Conservation (phyloP, 1,140 invertebrate genomes). For the Drosophila melanica region DNA sequence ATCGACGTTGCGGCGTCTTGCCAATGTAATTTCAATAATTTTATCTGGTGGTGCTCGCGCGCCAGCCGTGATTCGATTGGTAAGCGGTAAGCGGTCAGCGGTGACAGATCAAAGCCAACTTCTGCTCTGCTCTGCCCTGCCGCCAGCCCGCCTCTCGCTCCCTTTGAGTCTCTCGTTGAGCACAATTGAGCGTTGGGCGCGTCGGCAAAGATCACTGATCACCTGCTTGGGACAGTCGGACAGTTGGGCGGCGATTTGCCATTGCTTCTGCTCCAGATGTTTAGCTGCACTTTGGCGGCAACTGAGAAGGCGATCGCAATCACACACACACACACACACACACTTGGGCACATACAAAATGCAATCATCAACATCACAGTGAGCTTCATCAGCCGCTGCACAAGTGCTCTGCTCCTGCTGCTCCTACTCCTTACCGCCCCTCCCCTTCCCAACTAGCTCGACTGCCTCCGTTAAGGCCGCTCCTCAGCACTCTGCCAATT, state of each 20-base stretch:
- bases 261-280: constrained; percentile 70
- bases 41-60: constrained; percentile 75
- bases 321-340: constrained; percentile 37
- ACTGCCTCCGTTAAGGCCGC: constrained; percentile 23
- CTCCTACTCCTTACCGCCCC: background rate
- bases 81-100: constrained; percentile 46
- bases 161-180: background rate
- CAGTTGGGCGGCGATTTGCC: constrained; percentile 37
- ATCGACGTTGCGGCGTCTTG: constrained; percentile 73
- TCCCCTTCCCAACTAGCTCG: background rate
- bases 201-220: constrained; percentile 79
- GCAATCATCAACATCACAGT: constrained; percentile 78
- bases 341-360: constrained; percentile 30
- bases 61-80: constrained; percentile 79
- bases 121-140: background rate
- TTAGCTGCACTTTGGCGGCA: constrained; percentile 73
- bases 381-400: constrained; percentile 44
- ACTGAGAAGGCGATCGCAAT: constrained; percentile 63
- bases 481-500: constrained; percentile 64
- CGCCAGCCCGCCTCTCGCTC: background rate
- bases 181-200: constrained; percentile 46
- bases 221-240: constrained; percentile 55
- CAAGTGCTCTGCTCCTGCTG: constrained; percentile 18
- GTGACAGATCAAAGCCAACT: constrained; percentile 78
- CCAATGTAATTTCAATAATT: constrained; percentile 84